These are phyloP conservation scores for Atherix ibis DNA, from an alignment of 2,888 invertebrate genomes.

Conservation along the genomic window DNA sequence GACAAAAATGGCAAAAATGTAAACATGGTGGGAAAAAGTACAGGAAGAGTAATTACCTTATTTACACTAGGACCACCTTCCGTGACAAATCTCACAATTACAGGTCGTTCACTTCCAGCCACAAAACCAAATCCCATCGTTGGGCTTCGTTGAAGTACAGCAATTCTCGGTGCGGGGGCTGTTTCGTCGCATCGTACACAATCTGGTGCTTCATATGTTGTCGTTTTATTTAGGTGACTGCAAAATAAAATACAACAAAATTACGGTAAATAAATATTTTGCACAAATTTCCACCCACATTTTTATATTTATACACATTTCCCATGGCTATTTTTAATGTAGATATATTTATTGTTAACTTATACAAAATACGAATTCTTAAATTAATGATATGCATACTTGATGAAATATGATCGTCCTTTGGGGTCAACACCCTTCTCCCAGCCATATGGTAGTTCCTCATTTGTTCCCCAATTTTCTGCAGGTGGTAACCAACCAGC, in stretches of 20 bases:
- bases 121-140: slow-evolving; percentile 87
- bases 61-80: slow-evolving; percentile 85
- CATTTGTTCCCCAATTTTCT: slow-evolving; percentile 56
- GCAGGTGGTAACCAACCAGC: slow-evolving; percentile 81
- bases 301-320: too few species aligned
- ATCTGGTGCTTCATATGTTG: slow-evolving; percentile 74
- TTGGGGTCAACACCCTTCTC: slow-evolving; percentile 72
- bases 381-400: too few species aligned
- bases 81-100: slow-evolving; percentile 76
- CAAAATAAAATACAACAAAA: slow-evolving; percentile 4
- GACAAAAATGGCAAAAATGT: too few species aligned
- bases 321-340: too few species aligned
- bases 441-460: slow-evolving; percentile 78
- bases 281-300: too few species aligned
- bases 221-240: slow-evolving; percentile 74
- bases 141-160: slow-evolving; percentile 56
- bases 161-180: slow-evolving; percentile 63
- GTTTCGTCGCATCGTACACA: slow-evolving; percentile 46
- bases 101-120: slow-evolving; percentile 86
- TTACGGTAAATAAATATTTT: neutral
- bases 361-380: too few species aligned
- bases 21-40: too few species aligned
- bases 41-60: slow-evolving; percentile 36
- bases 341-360: too few species aligned
- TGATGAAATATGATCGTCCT: slow-evolving; percentile 63